phyloP scores from a whole-genome alignment of 1,140 invertebrate species.

The Drosophila lini region DNA sequence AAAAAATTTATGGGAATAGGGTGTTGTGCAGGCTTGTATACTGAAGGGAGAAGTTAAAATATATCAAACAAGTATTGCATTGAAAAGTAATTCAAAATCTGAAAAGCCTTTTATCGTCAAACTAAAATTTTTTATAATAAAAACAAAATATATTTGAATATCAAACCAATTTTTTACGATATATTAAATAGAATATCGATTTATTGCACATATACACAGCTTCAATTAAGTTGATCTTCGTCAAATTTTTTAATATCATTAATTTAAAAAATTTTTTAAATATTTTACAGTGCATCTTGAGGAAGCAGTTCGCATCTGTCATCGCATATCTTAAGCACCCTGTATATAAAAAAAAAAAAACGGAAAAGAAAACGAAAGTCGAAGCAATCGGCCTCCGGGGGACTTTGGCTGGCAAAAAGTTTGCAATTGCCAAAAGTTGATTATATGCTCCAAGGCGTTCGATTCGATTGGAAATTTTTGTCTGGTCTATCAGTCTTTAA shows the following conservation, averaged over 20 bases:
- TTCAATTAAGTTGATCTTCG: no score
- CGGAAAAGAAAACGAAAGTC: constrained; percentile 47
- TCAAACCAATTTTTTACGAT: no score
- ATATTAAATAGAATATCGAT: no score
- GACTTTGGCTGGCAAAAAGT: constrained; percentile 42
- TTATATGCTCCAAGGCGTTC: constrained; percentile 60
- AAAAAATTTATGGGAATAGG: constrained; percentile 49
- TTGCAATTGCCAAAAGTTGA: constrained; percentile 63
- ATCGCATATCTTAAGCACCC: constrained; percentile 19
- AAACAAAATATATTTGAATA: neutral
- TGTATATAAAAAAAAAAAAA: constrained; percentile 30
- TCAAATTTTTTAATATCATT: no score
- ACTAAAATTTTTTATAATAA: neutral
- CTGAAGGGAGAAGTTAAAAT: neutral
- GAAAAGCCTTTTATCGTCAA: neutral
- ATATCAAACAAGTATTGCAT: neutral
- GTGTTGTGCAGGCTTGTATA: constrained; percentile 4
- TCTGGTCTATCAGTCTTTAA: constrained; percentile 49
- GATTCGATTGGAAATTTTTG: constrained; percentile 56
- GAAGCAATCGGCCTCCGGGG: constrained; percentile 52
- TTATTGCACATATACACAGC: no score
- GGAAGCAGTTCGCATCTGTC: neutral
- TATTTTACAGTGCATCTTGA: constrained; percentile 1
- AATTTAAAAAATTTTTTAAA: no score
- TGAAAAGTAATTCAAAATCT: neutral